phyloP scores from a whole-genome alignment of 2,113 vertebrate genomes.

The Xenotilapia longispinis region DNA sequence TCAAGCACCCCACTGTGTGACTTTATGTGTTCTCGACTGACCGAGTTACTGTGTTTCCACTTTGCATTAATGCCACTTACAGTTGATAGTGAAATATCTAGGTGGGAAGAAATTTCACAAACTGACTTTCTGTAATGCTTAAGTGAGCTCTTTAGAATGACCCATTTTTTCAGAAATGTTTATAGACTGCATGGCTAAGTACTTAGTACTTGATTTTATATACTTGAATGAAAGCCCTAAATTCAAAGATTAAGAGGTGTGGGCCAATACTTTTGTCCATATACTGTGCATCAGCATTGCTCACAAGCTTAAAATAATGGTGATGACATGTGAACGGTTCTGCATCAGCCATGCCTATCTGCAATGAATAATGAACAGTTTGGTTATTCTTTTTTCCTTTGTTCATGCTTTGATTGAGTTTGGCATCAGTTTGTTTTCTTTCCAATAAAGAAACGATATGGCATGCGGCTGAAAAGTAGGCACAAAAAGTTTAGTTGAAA shows the following conservation, averaged over 20 bases:
- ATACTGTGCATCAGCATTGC: neutral
- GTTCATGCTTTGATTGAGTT: neutral
- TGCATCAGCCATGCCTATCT: neutral
- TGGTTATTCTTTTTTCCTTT: rapidly evolving
- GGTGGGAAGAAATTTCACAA: neutral
- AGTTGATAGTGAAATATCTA: neutral
- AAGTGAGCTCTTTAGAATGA: neutral
- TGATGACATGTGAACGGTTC: neutral
- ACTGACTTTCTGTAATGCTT: neutral
- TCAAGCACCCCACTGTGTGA: neutral
- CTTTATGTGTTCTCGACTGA: neutral
- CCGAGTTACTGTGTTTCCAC: neutral
- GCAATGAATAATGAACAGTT: neutral
- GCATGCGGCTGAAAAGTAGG: rapidly evolving
- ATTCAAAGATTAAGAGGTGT: neutral
- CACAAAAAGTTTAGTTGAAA: neutral
- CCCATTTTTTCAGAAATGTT: neutral
- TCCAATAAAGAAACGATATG: neutral
- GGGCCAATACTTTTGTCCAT: neutral
- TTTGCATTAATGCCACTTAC: neutral
- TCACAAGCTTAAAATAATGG: neutral
- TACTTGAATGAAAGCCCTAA: neutral
- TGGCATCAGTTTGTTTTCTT: neutral
- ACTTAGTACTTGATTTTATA: neutral
- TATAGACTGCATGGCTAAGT: neutral